Evolutionary conservation across 2,888 invertebrate genomes (phyloP).

Genomic region (Xiphydria camelus): DNA sequence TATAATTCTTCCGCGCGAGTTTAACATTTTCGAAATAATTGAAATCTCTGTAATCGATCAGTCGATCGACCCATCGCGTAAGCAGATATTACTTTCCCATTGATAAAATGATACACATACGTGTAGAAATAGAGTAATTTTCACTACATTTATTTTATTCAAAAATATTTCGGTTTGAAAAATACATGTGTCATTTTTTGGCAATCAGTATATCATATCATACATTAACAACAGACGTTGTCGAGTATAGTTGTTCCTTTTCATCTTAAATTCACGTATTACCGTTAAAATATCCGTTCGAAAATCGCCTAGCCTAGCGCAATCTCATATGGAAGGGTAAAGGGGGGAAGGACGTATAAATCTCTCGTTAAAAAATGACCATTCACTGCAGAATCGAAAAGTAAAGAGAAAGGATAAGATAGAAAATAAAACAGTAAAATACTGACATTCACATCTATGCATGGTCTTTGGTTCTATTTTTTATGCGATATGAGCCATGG

Average conservation of each 20-base stretch:
- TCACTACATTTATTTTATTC: conserved; percentile 50
- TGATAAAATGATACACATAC: too few species aligned
- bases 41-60: too few species aligned
- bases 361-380: neutral
- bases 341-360: neutral
- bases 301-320: conserved; percentile 12
- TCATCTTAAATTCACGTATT: conserved; percentile 18
- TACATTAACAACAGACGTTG: conserved; percentile 38
- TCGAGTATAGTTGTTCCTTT: conserved; percentile 28
- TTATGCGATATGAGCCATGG: conserved; percentile 26
- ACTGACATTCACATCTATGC: conserved; percentile 40
- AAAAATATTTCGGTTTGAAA: conserved; percentile 54
- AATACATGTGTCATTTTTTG: conserved; percentile 51
- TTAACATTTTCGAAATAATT: too few species aligned
- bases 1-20: too few species aligned
- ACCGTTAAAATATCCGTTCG: neutral
- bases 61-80: too few species aligned
- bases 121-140: conserved; percentile 15
- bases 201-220: conserved; percentile 37
- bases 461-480: conserved; percentile 50
- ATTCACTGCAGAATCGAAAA: conserved; percentile 4
- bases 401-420: neutral
- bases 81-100: too few species aligned
- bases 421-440: conserved; percentile 28
- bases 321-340: conserved; percentile 10